Conservation (phyloP, 1,140 invertebrate genomes). For the Dolichoris vasculosae region DNA sequence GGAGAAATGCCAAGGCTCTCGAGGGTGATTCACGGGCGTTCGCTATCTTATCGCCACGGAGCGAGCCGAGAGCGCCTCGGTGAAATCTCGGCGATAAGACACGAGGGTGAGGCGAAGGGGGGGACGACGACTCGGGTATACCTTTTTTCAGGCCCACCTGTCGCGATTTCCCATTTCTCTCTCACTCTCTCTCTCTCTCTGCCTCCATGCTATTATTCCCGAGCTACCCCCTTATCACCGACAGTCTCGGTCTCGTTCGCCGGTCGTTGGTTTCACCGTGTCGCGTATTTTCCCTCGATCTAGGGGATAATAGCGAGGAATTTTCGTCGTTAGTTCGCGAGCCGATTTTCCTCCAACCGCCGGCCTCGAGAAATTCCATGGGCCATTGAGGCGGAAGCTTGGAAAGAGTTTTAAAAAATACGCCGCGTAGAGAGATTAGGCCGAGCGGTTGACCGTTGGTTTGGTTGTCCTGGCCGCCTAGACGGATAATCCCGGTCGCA, state of each 20-base stretch:
- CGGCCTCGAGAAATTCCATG: neutral
- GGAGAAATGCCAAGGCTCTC: neutral
- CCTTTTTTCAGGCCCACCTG: neutral
- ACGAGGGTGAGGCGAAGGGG: neutral
- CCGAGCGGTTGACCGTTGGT: neutral
- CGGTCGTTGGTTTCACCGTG: neutral
- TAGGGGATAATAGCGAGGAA: neutral
- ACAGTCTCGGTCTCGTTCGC: neutral
- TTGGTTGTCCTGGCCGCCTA: neutral
- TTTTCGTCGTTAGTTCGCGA: neutral
- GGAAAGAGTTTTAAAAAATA: constrained; percentile 5
- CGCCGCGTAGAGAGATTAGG: neutral
- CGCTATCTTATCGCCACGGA: neutral
- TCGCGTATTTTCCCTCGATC: neutral
- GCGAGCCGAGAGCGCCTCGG: neutral
- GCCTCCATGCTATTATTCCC: too few relatives aligned
- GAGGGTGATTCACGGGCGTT: neutral
- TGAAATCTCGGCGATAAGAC: constrained; percentile 4
- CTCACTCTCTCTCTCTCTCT: too few relatives aligned
- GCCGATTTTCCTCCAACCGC: neutral
- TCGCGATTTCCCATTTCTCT: neutral
- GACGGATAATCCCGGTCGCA: neutral
- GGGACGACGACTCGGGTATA: neutral
- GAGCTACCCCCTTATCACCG: too few relatives aligned
- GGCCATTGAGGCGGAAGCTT: neutral